These are phyloP conservation scores for Zosterops japonicus DNA, from an alignment of 2,113 vertebrate genomes.

Conservation along the genomic window DNA sequence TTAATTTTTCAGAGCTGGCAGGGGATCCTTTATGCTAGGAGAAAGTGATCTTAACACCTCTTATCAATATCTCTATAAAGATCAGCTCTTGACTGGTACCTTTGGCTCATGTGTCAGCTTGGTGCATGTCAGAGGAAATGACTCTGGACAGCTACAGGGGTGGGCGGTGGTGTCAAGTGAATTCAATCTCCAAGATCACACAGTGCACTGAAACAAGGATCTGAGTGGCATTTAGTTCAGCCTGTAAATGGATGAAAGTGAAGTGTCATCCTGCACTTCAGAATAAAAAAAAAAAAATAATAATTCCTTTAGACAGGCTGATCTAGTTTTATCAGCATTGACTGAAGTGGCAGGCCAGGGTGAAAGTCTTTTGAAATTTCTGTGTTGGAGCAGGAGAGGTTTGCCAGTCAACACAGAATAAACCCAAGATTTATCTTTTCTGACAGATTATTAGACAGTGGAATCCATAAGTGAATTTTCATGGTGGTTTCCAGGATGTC, in stretches of 20 bases:
- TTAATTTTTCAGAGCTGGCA: background rate
- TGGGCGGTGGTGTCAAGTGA: background rate
- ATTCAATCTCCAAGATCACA: background rate
- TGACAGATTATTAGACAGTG: background rate
- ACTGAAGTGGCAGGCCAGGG: background rate
- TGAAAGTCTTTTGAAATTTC: background rate
- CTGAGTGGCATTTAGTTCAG: background rate
- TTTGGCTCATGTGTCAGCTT: background rate
- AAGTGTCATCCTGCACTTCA: background rate
- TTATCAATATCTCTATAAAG: background rate
- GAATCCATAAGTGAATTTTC: background rate
- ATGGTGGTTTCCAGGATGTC: background rate
- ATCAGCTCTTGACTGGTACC: background rate
- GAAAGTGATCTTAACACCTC: background rate
- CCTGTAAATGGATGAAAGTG: background rate
- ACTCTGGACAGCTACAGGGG: background rate
- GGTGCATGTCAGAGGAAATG: background rate
- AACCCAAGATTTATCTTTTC: background rate
- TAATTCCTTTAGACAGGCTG: constrained; percentile 16
- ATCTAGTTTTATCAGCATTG: constrained; percentile 30
- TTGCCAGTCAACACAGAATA: constrained; percentile 15
- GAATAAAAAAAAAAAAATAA: background rate
- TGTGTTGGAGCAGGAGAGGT: background rate
- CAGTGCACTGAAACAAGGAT: background rate
- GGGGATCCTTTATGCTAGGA: background rate